Percentiles rank a stretch among this genome's conserved stretches.
These are phyloP conservation scores for Ochropleura leucogaster DNA, from an alignment of 2,888 invertebrate genomes.

Conservation along the genomic window DNA sequence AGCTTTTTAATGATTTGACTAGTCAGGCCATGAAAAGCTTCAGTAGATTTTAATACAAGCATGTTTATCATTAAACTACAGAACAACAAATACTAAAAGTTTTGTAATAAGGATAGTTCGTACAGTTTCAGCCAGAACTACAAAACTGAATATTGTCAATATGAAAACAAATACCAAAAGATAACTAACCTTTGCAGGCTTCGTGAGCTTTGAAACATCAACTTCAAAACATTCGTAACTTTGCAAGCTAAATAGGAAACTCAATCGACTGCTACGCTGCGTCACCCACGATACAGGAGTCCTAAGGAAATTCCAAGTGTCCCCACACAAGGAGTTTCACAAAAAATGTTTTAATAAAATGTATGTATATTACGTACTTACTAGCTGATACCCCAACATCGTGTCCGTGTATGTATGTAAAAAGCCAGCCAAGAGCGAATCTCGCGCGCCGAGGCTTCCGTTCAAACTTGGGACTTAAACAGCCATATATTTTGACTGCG, in stretches of 20 bases:
- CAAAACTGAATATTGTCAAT: conserved; percentile 33
- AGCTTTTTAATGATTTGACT: neutral
- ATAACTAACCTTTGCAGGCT: conserved; percentile 5
- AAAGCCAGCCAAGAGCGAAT: neutral
- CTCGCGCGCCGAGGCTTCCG: too few species aligned
- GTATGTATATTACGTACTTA: too few species aligned
- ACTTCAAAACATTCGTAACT: neutral
- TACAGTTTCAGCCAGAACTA: conserved; percentile 20
- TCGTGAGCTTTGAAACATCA: neutral
- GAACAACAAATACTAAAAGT: conserved; percentile 12
- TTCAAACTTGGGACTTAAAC: too few species aligned
- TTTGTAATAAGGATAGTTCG: conserved; percentile 23
- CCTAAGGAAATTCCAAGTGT: too few species aligned
- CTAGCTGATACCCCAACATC: neutral
- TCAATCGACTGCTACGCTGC: too few species aligned
- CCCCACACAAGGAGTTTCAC: too few species aligned
- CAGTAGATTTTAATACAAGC: neutral
- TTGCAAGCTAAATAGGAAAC: neutral
- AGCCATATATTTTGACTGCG: too few species aligned
- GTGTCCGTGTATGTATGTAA: neutral
- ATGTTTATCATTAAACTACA: conserved; percentile 12
- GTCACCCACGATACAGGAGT: too few species aligned
- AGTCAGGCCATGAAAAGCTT: neutral
- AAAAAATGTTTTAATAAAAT: too few species aligned
- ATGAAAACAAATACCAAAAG: conserved; percentile 21